Evolutionary conservation across 2,113 vertebrate species (phyloP).

Genomic region (Chauna torquata): DNA sequence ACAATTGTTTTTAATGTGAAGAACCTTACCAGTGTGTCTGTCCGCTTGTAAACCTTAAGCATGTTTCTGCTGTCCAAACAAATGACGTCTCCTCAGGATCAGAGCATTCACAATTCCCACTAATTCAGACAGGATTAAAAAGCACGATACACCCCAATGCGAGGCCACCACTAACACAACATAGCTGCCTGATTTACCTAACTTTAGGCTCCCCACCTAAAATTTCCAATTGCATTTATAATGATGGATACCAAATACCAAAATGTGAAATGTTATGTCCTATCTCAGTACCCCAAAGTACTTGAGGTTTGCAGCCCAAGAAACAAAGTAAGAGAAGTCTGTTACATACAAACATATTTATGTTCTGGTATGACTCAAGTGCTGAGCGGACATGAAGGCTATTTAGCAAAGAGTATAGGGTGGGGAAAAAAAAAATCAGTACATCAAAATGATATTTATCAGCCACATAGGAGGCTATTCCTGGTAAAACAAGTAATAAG

Average conservation of each 20-base stretch:
- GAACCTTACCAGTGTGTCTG: not conserved
- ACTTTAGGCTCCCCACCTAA: not conserved
- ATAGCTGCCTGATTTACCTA: not conserved
- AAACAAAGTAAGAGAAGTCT: not conserved
- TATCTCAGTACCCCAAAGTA: not conserved
- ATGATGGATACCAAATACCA: not conserved
- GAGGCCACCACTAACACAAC: not conserved
- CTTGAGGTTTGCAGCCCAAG: not conserved
- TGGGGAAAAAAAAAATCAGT: not conserved
- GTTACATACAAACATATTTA: not conserved
- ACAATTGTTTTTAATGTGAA: not conserved
- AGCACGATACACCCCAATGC: not conserved
- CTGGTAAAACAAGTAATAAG: not conserved
- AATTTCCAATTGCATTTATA: not conserved
- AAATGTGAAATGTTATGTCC: not conserved
- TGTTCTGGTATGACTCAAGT: not conserved
- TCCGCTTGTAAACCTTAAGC: not conserved
- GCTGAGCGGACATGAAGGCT: not conserved
- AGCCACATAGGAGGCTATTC: not conserved
- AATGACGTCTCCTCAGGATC: not conserved
- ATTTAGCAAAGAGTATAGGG: not conserved
- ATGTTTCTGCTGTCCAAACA: not conserved
- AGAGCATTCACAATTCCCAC: not conserved
- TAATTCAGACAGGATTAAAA: not conserved
- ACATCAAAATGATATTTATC: not conserved